phyloP scores from a whole-genome alignment of 2,797 vertebrate genomes.

The Acrossocheilus fasciatus region DNA sequence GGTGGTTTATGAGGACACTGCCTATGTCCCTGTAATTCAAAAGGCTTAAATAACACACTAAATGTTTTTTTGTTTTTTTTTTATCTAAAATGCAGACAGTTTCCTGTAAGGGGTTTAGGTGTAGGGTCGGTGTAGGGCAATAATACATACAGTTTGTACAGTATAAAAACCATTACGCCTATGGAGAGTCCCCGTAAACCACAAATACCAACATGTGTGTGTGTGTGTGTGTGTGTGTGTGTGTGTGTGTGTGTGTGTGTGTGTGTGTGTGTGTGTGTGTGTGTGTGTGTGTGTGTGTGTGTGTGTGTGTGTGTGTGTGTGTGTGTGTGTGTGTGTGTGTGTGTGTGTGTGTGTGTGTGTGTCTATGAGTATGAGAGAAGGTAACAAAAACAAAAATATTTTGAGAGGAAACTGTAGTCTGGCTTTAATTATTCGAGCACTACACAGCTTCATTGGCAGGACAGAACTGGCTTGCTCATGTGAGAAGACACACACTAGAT shows the following conservation, averaged over 20 bases:
- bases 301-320: slow-evolving; percentile 29
- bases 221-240: slow-evolving; percentile 20
- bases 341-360: slow-evolving; percentile 2
- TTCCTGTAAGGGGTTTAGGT: no score
- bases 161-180: no score
- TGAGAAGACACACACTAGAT: not conserved
- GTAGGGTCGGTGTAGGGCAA: no score
- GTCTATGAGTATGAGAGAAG: not conserved
- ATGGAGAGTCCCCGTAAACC: no score
- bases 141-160: no score
- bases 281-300: not conserved
- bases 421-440: slow-evolving; percentile 5
- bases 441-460: not conserved
- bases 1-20: no score
- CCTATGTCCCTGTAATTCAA: no score
- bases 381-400: slow-evolving; percentile 26
- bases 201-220: not conserved
- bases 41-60: no score
- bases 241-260: not conserved
- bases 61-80: no score
- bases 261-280: slow-evolving; percentile 16
- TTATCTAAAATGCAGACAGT: no score
- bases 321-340: not conserved
- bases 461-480: not conserved
- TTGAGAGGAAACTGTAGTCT: slow-evolving; percentile 16